Evolutionary conservation across 2,113 vertebrate species (phyloP), one percentile per base, ranked within the genome.

Genomic region (Arothron firmamentum): DNA sequence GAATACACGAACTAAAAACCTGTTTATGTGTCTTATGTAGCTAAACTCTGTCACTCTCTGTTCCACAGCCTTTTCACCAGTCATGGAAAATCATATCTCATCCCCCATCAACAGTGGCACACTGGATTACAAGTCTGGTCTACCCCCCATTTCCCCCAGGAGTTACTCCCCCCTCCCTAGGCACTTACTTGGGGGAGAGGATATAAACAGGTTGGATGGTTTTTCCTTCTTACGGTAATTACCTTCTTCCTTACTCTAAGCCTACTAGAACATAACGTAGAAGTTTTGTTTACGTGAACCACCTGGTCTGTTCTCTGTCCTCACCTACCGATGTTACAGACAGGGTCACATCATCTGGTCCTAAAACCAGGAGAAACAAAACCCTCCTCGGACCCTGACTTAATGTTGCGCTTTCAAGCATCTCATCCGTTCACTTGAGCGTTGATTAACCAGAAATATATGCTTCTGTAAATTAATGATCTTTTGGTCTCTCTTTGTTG

Each of bases 151-250:
- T 81, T 96, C 95, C 80, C 94, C 96, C 0, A 92, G 92, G 90
- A 95, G 93, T 91, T 97, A 97, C 79, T 98, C 96, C 56, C 94
- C 94, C 76, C 91, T 98, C 84, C 92, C 93, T 80, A 95, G 94
- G 92, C 94, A 97, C 91, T 92, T 97, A 91, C 92, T 94, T 78
- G 90, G 94, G 87, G 94, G 97, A 85, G 95, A 97, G 0, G 95
- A 98, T 87, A 92, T 97, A 87, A 94, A 94, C 93, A 97, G 95
- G 96, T 98, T 92, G 94, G 94, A 93, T 83, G 80, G 83, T 89
- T 91, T 90, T 90, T 90, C 89, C 67, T 90, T 92, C 76, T 88
- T 90, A 90, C 88, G 85, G 87, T 90, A 90, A 88, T 88, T 89
- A 81, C 80, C 66, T 84, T 38, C 34, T 38, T 65, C 69, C 52